Conservation (phyloP, 2,888 invertebrate species). For the Colostygia pectinataria region DNA sequence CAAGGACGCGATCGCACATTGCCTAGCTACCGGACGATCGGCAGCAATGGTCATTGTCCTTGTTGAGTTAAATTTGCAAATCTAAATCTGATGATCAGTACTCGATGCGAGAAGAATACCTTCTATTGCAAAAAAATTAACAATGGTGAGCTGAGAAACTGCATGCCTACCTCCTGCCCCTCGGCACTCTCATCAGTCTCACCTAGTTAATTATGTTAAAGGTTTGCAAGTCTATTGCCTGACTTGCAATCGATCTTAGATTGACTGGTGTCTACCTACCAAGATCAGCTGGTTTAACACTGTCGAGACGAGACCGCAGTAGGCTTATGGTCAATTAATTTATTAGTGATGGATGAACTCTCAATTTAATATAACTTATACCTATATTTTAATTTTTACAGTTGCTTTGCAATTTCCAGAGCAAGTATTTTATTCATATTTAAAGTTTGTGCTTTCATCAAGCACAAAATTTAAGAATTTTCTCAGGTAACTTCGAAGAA, state of each 20-base stretch:
- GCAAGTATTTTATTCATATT: too few relatives aligned
- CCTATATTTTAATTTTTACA: too few relatives aligned
- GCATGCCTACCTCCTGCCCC: conserved; percentile 23
- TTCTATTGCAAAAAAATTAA: conserved; percentile 36
- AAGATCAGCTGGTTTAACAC: conserved; percentile 50
- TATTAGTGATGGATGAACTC: conserved; percentile 3
- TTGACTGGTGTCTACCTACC: conserved; percentile 23
- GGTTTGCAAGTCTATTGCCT: conserved; percentile 39
- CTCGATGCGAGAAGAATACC: conserved; percentile 32
- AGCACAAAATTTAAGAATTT: background rate
- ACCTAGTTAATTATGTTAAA: conserved; percentile 30
- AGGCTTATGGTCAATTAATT: conserved; percentile 19
- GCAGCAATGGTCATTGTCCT: conserved; percentile 37
- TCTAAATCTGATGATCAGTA: conserved; percentile 38
- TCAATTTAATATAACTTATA: background rate
- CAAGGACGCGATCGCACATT: conserved; percentile 64
- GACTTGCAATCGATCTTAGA: conserved; percentile 40
- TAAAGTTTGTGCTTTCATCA: too few relatives aligned
- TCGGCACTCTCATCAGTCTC: conserved; percentile 29
- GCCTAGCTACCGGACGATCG: conserved; percentile 46
- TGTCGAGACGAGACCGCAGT: conserved; percentile 20
- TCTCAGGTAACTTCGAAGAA: background rate
- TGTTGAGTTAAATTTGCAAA: conserved; percentile 34
- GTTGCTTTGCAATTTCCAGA: too few relatives aligned
- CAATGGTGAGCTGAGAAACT: conserved; percentile 34